These are phyloP conservation scores for Vanessa atalanta DNA, from an alignment of 1,140 invertebrate genomes.

Conservation along the genomic window DNA sequence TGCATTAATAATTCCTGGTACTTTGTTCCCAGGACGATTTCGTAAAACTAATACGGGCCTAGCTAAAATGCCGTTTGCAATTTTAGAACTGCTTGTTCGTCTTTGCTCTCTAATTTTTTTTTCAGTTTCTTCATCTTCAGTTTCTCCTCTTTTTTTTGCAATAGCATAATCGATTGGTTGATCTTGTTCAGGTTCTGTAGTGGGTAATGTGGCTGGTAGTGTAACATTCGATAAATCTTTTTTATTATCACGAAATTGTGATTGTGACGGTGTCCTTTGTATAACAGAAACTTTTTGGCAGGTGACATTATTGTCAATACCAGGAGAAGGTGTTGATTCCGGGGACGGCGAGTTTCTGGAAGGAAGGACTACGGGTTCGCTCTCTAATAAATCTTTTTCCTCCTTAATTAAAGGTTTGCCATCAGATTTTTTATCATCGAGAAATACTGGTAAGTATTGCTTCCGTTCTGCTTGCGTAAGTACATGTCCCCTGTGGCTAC, in stretches of 20 bases:
- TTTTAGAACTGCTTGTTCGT: constrained; percentile 82
- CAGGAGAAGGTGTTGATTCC: constrained; percentile 70
- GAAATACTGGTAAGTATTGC: constrained; percentile 85
- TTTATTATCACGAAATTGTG: constrained; percentile 76
- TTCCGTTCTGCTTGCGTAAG: constrained; percentile 89
- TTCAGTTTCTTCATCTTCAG: constrained; percentile 83
- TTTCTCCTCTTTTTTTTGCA: constrained; percentile 87
- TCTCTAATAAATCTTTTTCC: constrained; percentile 71
- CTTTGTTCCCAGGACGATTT: constrained; percentile 79
- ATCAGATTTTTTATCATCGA: constrained; percentile 74
- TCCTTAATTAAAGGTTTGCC: constrained; percentile 73
- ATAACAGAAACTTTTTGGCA: constrained; percentile 89
- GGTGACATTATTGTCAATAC: constrained; percentile 79
- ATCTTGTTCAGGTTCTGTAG: constrained; percentile 85
- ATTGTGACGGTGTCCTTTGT: constrained; percentile 87
- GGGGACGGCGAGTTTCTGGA: constrained; percentile 77
- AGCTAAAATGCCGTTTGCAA: constrained; percentile 81
- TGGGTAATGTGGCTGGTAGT: constrained; percentile 73
- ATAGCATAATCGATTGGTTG: constrained; percentile 94
- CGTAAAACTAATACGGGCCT: constrained; percentile 70
- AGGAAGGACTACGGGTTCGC: constrained; percentile 73
- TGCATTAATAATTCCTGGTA: constrained; percentile 83
- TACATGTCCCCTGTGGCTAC: constrained; percentile 85
- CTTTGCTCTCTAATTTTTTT: constrained; percentile 82
- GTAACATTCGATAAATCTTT: constrained; percentile 80